A percentile compares a stretch with the other conserved stretches of the same genome.
phyloP scores from a whole-genome alignment of 2,888 invertebrate species.

The Cantharis lateralis region DNA sequence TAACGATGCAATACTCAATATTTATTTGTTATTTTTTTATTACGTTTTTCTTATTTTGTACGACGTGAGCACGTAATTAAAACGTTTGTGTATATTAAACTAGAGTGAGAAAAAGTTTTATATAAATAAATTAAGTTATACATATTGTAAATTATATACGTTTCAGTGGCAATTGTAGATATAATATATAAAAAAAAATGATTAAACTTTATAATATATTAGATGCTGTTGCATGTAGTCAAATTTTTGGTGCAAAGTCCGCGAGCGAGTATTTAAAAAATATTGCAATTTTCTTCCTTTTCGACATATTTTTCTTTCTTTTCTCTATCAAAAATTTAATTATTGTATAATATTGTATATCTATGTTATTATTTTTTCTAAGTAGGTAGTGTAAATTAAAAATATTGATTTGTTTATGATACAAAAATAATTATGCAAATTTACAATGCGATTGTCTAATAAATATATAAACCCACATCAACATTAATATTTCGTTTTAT shows the following conservation, averaged over 20 bases:
- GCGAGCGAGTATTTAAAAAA: neutral
- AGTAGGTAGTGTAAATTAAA: constrained; percentile 23
- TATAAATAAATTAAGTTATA: constrained; percentile 10
- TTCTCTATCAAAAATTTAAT: neutral
- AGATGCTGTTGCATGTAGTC: constrained; percentile 31
- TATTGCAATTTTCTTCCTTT: neutral
- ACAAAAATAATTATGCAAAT: constrained; percentile 14
- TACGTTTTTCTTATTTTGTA: neutral
- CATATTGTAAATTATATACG: constrained; percentile 26
- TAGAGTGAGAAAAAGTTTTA: constrained; percentile 18
- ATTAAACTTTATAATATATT: constrained; percentile 26
- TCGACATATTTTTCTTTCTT: neutral
- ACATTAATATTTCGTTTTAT: constrained; percentile 22
- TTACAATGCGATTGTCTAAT: constrained; percentile 28
- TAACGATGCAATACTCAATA: constrained; percentile 32
- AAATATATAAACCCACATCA: constrained; percentile 24
- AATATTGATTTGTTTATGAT: constrained; percentile 20
- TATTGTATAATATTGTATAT: constrained; percentile 18
- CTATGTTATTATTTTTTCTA: constrained; percentile 24
- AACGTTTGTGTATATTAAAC: constrained; percentile 26
- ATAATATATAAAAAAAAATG: constrained; percentile 30
- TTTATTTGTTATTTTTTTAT: constrained; percentile 25
- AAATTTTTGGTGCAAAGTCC: constrained; percentile 25
- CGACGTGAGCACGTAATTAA: constrained; percentile 21
- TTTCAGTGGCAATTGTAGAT: constrained; percentile 36